Evolutionary conservation across 2,113 vertebrate species (phyloP), one percentile per base, ranked within the genome.

Genomic region (Anoura caudifer): DNA sequence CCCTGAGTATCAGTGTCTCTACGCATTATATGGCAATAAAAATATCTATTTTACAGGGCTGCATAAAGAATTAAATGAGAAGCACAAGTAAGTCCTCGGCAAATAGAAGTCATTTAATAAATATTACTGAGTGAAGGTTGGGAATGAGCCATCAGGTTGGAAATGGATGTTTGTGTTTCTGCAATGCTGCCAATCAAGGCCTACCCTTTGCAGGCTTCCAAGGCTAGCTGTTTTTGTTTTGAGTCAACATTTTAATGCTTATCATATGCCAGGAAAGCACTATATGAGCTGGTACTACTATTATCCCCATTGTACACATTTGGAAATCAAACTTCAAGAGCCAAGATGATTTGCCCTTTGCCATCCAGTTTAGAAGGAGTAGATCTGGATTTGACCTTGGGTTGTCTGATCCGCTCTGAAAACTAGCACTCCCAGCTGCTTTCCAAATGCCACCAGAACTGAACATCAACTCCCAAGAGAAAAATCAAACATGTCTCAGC

Each of bases 401-500:
- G 15, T 63, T 45, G n/a, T 24, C n/a, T 47, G 28, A 81, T 38
- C 8, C 33, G 54, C 73, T 81, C 65, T 90, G 26, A 73, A 47
- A 94, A 92, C 20, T 5, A 80, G 36, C 12, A 47, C 43, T 59
- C 22, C 52, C 56, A 31, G 17, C 15, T 67, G 2, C 45, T 94
- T 90, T 72, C 38, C 54, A 83, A 33, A 90, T 47, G 28, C 33
- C 2, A 5, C 24, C 54, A 76, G 38, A 65, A 47, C 33, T 76
- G 50, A 87, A 20, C 52, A 43, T 88, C 50, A 91, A 31, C 63
- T 89, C 22, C 22, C 52, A 87, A 72, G 12, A 87, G 28, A 79
- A 96, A 96, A 82, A 38, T 54, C 73, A 76, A 96, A 77, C 2
- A 81, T 90, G 94, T 90, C 43, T 91, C 72, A 76, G n/a, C 69